Evolutionary conservation across 2,888 invertebrate genomes (phyloP), one percentile per base, ranked within the genome.

Genomic region (Nemoura dubitans): DNA sequence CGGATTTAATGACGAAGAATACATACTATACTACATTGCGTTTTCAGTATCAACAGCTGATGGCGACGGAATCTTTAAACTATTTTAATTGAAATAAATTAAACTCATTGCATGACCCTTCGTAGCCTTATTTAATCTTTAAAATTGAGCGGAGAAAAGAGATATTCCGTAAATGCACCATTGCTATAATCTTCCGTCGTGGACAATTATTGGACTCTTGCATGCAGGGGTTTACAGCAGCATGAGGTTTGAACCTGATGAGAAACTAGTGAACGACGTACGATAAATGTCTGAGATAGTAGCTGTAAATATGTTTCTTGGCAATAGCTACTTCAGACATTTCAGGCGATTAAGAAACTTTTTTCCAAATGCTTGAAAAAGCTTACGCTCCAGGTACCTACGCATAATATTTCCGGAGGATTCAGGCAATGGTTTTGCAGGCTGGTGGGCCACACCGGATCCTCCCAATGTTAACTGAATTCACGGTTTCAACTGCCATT

Each of bases 261-360:
- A 21, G 59, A 59, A 59, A 10, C 10, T 59, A 59, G 21, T 59
- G 16, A 59, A 59, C 21, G 59, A 59, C 14, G 3, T 59, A 21
- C 59, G 59, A 59, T 59, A 59, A 10, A 59, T 59, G 91, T 92
- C 92, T 91, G 92, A 92, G 92, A 92, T 91, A 81, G 81, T 30
- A 81, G 81, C 81, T 81, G 28, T 81, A 81, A 81, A 81, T 81
- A 81, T 81, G 26, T 29, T n/a, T 30, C 81, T 81, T 81, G 81
- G 81, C 81, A 81, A 81, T 81, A 81, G 81, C 81, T 81, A 30
- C 81, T 81, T 81, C 81, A 81, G 81, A 81, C 81, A 78, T 78
- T 59, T 59, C 59, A 16, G 59, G 59, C 59, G 36, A 36, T 36
- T 36, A 36, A 36, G 36, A 59, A 7, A 21, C 59, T 59, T 59